A percentile compares a stretch with the other conserved stretches of the same genome.
These are phyloP conservation scores for Drosophila kanekoi DNA, from an alignment of 2,888 invertebrate species.

Conservation along the genomic window DNA sequence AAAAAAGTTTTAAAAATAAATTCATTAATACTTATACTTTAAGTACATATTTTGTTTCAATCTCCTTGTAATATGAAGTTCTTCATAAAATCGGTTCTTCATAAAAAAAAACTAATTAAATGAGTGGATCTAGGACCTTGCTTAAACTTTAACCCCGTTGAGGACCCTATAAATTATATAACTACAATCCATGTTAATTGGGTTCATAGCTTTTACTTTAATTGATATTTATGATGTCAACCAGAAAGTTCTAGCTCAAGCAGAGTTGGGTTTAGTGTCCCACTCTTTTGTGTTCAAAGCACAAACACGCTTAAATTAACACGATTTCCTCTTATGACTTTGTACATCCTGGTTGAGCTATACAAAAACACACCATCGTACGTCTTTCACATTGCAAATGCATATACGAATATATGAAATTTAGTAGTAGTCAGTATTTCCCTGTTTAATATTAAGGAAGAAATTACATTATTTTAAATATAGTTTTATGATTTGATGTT, in stretches of 20 bases:
- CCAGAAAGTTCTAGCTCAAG: neutral
- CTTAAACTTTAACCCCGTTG: neutral
- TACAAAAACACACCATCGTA: too few species aligned
- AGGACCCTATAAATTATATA: constrained; percentile 41
- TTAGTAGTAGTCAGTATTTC: too few species aligned
- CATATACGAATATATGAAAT: neutral
- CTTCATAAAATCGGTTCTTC: too few species aligned
- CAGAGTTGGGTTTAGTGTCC: too few species aligned
- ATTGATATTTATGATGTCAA: constrained; percentile 65
- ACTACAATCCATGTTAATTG: constrained; percentile 51
- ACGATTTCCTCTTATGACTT: neutral
- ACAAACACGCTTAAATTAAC: neutral
- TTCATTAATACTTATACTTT: too few species aligned
- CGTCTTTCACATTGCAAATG: too few species aligned
- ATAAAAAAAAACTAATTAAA: constrained; percentile 20
- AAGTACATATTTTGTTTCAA: too few species aligned
- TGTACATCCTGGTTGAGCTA: neutral
- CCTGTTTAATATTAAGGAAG: too few species aligned
- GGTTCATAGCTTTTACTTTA: constrained; percentile 46
- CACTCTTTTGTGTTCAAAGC: too few species aligned
- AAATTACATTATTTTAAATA: too few species aligned
- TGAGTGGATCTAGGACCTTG: neutral
- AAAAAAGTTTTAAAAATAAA: too few species aligned
- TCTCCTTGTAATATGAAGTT: neutral
- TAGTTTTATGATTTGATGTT: too few species aligned